phyloP scores from a whole-genome alignment of 2,888 invertebrate genomes.

The Ichneumoninae sp. region DNA sequence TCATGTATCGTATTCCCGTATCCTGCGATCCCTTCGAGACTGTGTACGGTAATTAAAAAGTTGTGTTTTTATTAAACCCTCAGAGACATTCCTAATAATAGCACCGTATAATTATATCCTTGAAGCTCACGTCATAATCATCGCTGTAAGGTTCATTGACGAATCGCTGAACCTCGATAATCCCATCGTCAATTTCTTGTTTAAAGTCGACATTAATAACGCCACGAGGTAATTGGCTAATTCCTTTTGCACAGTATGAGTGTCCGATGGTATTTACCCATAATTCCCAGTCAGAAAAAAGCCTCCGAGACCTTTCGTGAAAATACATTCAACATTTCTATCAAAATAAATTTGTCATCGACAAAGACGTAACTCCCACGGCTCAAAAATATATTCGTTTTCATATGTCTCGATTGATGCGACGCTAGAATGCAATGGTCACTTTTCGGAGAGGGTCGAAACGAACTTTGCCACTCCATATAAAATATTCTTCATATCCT shows the following conservation, averaged over 20 bases:
- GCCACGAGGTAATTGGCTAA: background rate
- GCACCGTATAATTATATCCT: background rate
- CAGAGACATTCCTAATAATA: background rate
- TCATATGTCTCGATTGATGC: background rate
- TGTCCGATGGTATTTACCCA: background rate
- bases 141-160: background rate
- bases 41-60: slow-evolving; percentile 1
- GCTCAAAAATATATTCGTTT: slow-evolving; percentile 20
- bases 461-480: slow-evolving; percentile 1
- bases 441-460: slow-evolving; percentile 5
- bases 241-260: background rate
- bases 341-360: background rate
- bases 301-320: background rate
- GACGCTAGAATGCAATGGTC: background rate
- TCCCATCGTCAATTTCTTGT: background rate
- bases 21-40: background rate
- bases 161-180: background rate
- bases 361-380: slow-evolving; percentile 2
- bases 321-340: background rate
- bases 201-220: background rate
- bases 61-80: background rate
- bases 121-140: background rate
- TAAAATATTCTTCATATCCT: slow-evolving; percentile 11
- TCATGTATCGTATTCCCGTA: background rate
- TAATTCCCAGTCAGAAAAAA: background rate